These are phyloP conservation scores for Eupeodes latifasciatus DNA, from an alignment of 2,888 invertebrate species.

Conservation along the genomic window DNA sequence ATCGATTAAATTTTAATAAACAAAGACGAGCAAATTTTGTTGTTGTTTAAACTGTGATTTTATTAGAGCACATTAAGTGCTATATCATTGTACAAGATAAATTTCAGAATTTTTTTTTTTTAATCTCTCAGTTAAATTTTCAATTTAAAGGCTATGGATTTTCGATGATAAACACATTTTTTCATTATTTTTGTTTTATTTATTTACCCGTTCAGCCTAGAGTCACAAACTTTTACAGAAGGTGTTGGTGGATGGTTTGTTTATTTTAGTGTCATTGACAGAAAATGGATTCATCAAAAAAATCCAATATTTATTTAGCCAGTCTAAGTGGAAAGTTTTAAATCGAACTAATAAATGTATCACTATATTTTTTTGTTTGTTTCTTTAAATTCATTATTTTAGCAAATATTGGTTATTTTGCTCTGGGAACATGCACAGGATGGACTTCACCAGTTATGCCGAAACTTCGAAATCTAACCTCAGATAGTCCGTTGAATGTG, in stretches of 20 bases:
- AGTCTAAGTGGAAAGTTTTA: conserved; percentile 38
- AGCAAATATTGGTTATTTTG: conserved; percentile 89
- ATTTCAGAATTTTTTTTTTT: background rate
- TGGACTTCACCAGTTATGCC: conserved; percentile 91
- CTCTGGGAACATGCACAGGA: conserved; percentile 88
- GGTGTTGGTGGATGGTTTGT: background rate
- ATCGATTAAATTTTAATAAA: background rate
- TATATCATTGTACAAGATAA: background rate
- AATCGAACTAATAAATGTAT: background rate
- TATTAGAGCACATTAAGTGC: background rate
- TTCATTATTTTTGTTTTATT: background rate
- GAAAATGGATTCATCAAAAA: background rate
- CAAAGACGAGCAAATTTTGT: background rate
- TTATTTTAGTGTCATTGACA: background rate
- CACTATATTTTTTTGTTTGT: background rate
- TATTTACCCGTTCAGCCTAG: background rate
- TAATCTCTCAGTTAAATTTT: background rate
- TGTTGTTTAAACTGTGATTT: background rate
- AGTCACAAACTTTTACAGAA: background rate
- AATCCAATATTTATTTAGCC: conserved; percentile 10
- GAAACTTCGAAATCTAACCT: conserved; percentile 84
- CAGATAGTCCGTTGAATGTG: conserved; percentile 83
- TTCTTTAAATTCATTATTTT: background rate
- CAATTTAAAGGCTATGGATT: background rate
- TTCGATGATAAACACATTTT: background rate